Conservation (phyloP, 2,797 vertebrate species). For the Heliangelus exortis region DNA sequence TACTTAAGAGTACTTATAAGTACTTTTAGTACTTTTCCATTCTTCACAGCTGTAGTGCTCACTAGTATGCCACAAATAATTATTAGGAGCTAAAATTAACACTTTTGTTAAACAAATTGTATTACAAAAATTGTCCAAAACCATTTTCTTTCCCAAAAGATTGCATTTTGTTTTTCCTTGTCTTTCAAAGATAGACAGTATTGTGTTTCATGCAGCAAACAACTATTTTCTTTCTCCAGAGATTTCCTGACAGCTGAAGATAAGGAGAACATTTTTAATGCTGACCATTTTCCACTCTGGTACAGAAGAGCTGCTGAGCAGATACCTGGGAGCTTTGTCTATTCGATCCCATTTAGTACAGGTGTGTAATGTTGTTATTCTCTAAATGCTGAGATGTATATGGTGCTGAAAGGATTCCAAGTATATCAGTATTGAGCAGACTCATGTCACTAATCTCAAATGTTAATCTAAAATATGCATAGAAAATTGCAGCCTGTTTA, state of each 20-base stretch:
- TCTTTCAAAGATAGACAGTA: neutral
- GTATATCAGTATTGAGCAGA: neutral
- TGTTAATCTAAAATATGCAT: neutral
- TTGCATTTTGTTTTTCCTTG: neutral
- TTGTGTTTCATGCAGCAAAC: neutral
- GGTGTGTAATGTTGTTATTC: slow-evolving; percentile 76
- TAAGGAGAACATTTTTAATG: slow-evolving; percentile 96
- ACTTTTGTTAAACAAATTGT: neutral
- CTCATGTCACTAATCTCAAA: neutral
- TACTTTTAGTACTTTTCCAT: neutral
- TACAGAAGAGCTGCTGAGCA: slow-evolving; percentile 97
- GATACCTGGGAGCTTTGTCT: slow-evolving; percentile 95
- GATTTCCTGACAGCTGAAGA: slow-evolving; percentile 96
- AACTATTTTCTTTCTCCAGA: slow-evolving; percentile 84
- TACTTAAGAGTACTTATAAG: neutral
- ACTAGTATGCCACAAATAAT: neutral
- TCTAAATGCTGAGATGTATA: neutral
- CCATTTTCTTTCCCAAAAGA: neutral
- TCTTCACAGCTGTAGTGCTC: neutral
- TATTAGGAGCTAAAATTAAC: neutral
- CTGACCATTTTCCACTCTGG: slow-evolving; percentile 98
- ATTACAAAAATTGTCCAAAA: neutral
- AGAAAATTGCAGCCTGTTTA: neutral
- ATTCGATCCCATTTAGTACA: slow-evolving; percentile 94
- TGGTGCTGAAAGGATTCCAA: neutral